Conservation (phyloP, 2,113 vertebrate genomes). For the Hiodon alosoides region DNA sequence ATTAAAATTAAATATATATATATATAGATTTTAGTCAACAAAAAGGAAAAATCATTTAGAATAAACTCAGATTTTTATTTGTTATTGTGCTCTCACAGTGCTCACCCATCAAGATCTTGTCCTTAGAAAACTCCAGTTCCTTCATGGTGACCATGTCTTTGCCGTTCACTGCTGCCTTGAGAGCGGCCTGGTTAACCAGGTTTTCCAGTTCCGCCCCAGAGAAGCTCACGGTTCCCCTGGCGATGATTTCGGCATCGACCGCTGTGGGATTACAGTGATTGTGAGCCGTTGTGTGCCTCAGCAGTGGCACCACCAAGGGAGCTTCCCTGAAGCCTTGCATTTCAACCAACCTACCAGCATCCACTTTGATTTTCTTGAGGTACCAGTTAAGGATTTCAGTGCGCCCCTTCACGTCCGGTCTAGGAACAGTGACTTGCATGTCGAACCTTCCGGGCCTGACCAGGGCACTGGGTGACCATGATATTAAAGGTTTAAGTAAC, state of each 20-base stretch:
- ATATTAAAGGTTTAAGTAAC: too few relatives aligned
- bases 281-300: neutral
- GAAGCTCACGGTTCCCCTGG: constrained; percentile 94
- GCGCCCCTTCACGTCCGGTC: constrained; percentile 89
- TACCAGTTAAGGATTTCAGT: constrained; percentile 96
- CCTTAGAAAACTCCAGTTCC: constrained; percentile 92
- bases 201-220: constrained; percentile 95
- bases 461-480: constrained; percentile 69
- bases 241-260: constrained; percentile 83
- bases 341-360: constrained; percentile 68
- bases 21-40: too few relatives aligned
- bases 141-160: constrained; percentile 93
- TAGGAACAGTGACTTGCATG: constrained; percentile 95
- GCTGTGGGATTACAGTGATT: constrained; percentile 49
- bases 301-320: neutral
- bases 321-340: neutral
- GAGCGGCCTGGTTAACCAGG: constrained; percentile 93
- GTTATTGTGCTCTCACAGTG: neutral
- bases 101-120: constrained; percentile 96
- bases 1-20: too few relatives aligned
- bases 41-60: too few relatives aligned
- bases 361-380: constrained; percentile 90
- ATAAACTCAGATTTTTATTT: neutral
- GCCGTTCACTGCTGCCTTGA: constrained; percentile 93
- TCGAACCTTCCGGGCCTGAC: constrained; percentile 92